These are phyloP conservation scores for Pseudorhombus dupliciocellatus DNA, from an alignment of 2,113 vertebrate genomes.

Conservation along the genomic window DNA sequence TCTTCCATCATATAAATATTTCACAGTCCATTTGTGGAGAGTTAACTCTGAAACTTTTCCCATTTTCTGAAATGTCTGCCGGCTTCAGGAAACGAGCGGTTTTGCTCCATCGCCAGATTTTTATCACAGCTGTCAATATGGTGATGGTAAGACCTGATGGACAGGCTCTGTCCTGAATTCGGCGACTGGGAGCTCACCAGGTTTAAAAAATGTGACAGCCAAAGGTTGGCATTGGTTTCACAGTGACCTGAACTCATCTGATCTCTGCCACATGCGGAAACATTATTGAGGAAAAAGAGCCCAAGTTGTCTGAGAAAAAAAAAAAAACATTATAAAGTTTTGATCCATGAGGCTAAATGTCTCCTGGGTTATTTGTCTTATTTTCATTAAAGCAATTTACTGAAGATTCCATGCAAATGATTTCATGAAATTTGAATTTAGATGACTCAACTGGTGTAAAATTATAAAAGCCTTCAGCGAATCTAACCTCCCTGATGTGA, in stretches of 20 bases:
- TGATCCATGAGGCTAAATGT: no score
- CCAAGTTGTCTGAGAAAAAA: no score
- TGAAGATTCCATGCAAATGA: no score
- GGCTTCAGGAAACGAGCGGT: neutral
- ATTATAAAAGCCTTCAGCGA: no score
- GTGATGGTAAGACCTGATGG: neutral
- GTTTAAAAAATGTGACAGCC: neutral
- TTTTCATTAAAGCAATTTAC: no score
- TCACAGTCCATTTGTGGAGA: conserved; percentile 32
- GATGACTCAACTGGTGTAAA: no score
- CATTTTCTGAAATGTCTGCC: conserved; percentile 11
- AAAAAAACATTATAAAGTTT: no score
- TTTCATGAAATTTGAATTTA: no score
- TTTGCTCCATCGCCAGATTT: conserved; percentile 4
- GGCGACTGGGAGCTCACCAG: neutral
- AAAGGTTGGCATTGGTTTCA: neutral
- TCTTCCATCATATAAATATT: conserved; percentile 33
- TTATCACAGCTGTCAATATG: neutral
- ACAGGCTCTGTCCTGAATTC: neutral
- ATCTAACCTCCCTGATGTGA: no score
- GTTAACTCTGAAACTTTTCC: conserved; percentile 41
- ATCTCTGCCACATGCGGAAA: neutral
- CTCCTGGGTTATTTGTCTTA: no score
- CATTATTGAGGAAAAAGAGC: no score
- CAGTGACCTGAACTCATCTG: neutral